Base-by-base conservation (phyloP, 2,113 vertebrate species). In the Phyllostomus hastatus region DNA sequence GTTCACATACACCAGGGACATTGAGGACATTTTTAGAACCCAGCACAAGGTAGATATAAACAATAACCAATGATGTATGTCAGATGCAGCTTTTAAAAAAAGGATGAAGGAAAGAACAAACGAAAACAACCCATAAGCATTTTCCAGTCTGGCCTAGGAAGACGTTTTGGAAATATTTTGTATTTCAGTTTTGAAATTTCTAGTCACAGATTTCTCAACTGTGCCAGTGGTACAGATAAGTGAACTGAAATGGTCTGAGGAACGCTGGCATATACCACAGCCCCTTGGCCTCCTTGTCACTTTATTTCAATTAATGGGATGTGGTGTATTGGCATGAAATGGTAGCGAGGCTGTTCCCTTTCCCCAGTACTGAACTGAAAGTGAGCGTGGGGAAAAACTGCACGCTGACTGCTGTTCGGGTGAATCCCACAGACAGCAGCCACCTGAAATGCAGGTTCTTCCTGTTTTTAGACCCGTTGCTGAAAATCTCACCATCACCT, bases 31-130 rank as follows among this genome's bases (percentile, higher is more conserved):
- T 97, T 97, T 97, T 94, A 97, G 97, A 98, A 97, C 80, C 79
- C 95, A 91, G 90, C 97, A 97, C 97, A 97, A 97, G 97, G 95
- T 76, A 97, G 97, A 98, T 98, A 97, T 97, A 98, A 98, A 97
- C 94, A 98, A 95, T 96, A 98, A 97, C 86, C 96, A 97, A 97
- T 97, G 95, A 95, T 97, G 90, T 82, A 95, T 97, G 97, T 97
- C 97, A 97, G 95, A 97, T 96, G 88, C 10, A 15, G 91, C 83
- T 82, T 22, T 17, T 35, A 83, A 92, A 78, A 14, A 79, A 43
- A 54, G 33, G 57, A 78, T 5, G 41, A 75, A 73, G 59, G 67
- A 91, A 83, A 75, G 50, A 85, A 92, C 91, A 95, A 97, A 97
- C 88, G 90, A 97, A 98, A 98, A 97, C 96, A 98, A 98, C 97